Evolutionary conservation across 2,888 invertebrate genomes (phyloP).

Genomic region (Nyleta sp.): DNA sequence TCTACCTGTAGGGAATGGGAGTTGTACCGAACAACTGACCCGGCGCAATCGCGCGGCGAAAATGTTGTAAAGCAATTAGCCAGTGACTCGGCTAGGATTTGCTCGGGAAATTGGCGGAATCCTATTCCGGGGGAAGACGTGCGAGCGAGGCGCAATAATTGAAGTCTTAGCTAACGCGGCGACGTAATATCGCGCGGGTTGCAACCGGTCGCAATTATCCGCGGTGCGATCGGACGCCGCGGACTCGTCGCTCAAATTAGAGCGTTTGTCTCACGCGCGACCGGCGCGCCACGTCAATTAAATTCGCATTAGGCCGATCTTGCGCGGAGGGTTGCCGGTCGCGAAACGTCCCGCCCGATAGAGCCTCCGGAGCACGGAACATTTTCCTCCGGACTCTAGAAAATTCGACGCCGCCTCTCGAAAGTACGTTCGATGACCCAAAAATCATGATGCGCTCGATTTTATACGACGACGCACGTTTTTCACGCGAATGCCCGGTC

Average conservation of each 20-base stretch:
- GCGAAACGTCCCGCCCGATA: no score
- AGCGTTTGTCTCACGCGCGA: conserved; percentile 55
- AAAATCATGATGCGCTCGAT: conserved; percentile 53
- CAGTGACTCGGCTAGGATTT: no score
- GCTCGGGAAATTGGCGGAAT: no score
- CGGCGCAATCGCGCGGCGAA: no score
- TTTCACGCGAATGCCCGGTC: conserved; percentile 18
- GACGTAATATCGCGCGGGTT: no score
- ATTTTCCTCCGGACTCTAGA: conserved; percentile 45
- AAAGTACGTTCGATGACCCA: conserved; percentile 60
- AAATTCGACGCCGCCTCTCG: conserved; percentile 45
- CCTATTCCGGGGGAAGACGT: no score
- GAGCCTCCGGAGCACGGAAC: conserved; percentile 2
- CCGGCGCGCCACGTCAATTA: conserved; percentile 60
- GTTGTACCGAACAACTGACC: no score
- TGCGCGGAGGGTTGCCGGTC: conserved; percentile 49
- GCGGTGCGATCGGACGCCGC: neutral
- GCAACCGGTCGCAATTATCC: no score
- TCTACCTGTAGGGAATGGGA: no score
- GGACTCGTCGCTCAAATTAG: conserved; percentile 39
- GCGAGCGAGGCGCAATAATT: no score
- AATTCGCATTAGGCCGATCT: conserved; percentile 64
- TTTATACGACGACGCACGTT: conserved; percentile 23
- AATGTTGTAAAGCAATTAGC: no score
- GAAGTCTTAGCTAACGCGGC: no score